Evolutionary conservation across 2,113 vertebrate species (phyloP).

Genomic region (Pleuronectes platessa): DNA sequence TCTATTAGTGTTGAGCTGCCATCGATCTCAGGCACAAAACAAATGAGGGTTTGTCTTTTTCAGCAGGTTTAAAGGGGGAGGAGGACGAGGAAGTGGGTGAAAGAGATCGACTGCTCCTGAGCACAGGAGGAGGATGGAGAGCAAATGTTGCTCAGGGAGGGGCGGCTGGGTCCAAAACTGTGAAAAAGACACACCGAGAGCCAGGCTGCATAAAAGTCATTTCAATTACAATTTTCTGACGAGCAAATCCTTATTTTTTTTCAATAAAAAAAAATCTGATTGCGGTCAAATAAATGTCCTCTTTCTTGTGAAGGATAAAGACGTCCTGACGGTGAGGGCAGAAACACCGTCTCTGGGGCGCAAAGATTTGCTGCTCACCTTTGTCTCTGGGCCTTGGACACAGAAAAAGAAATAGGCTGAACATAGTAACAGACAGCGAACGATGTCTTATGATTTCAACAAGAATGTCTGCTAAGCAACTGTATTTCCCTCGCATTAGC

Average conservation of each 20-base stretch:
- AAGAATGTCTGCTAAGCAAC: constrained; percentile 90
- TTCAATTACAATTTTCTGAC: constrained; percentile 8
- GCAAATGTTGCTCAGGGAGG: constrained; percentile 59
- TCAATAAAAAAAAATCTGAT: neutral
- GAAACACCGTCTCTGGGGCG: constrained; percentile 9
- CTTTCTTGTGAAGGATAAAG: neutral
- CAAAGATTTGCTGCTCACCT: constrained; percentile 22
- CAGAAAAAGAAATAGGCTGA: constrained; percentile 4
- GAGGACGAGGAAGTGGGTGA: constrained; percentile 4
- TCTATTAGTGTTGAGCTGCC: constrained; percentile 55
- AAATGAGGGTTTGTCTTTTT: constrained; percentile 69
- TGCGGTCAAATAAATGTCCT: constrained; percentile 3
- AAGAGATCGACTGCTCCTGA: constrained; percentile 39
- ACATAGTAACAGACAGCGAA: constrained; percentile 19
- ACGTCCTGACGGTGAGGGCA: neutral
- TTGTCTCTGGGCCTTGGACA: neutral
- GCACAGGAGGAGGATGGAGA: constrained; percentile 12
- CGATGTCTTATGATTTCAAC: constrained; percentile 87
- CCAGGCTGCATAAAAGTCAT: constrained; percentile 12
- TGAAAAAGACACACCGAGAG: constrained; percentile 1
- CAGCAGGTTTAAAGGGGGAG: constrained; percentile 43
- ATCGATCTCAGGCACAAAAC: constrained; percentile 66
- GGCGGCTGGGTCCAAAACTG: constrained; percentile 17
- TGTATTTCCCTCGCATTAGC: constrained; percentile 90
- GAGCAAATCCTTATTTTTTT: constrained; percentile 15